Conservation (phyloP, 1,140 invertebrate species). For the Drosophila kohkoa region DNA sequence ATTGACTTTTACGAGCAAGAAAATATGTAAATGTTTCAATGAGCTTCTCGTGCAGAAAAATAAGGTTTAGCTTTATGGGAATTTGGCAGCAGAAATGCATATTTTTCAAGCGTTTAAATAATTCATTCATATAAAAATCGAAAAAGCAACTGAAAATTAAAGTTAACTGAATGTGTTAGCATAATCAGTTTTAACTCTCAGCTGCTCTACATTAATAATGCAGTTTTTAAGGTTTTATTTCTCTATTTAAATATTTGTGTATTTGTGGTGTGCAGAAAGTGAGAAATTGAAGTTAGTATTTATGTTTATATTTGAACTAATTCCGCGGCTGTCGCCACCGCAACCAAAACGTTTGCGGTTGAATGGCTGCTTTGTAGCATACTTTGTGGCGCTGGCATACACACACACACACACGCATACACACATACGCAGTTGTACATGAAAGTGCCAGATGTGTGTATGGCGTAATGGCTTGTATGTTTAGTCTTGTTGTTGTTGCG, state of each 20-base stretch:
- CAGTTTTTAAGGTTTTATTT: background rate
- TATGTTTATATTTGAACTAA: constrained; percentile 53
- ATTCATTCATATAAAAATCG: too few relatives aligned
- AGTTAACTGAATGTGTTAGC: too few relatives aligned
- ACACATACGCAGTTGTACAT: background rate
- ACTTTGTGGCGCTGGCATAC: constrained; percentile 20
- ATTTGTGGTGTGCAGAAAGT: background rate
- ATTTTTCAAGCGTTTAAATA: too few relatives aligned
- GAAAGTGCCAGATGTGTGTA: constrained; percentile 10
- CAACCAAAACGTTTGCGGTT: constrained; percentile 67
- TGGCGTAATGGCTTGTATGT: constrained; percentile 22
- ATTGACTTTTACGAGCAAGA: too few relatives aligned
- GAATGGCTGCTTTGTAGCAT: constrained; percentile 70
- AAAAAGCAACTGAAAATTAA: too few relatives aligned
- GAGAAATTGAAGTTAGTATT: constrained; percentile 24
- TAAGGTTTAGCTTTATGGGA: too few relatives aligned
- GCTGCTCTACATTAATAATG: background rate
- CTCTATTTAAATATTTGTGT: constrained; percentile 7
- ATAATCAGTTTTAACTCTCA: too few relatives aligned
- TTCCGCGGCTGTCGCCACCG: constrained; percentile 42
- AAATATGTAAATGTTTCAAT: too few relatives aligned
- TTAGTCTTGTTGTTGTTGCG: constrained; percentile 20
- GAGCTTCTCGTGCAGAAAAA: too few relatives aligned
- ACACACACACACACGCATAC: background rate
- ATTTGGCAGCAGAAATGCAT: too few relatives aligned